phyloP scores from a whole-genome alignment of 2,888 invertebrate species.

The Aquatica leii region DNA sequence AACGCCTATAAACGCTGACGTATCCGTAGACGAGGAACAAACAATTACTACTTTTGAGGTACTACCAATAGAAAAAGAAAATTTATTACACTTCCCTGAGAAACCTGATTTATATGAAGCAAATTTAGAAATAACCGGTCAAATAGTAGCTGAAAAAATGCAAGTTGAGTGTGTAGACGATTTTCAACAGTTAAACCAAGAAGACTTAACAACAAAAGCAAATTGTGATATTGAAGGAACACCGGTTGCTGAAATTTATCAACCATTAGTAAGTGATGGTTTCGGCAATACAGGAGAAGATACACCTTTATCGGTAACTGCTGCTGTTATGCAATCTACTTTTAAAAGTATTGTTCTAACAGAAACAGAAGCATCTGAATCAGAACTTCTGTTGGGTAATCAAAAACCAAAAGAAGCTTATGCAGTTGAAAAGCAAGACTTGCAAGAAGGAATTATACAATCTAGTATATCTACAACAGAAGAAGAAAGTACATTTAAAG shows the following conservation, averaged over 20 bases:
- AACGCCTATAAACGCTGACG: conserved; percentile 49
- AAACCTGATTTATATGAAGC: conserved; percentile 54
- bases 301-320: conserved; percentile 43
- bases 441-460: conserved; percentile 50
- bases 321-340: conserved; percentile 54
- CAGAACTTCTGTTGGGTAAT: conserved; percentile 53
- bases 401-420: conserved; percentile 47
- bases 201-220: conserved; percentile 47
- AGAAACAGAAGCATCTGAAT: conserved; percentile 57
- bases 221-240: conserved; percentile 55
- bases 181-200: conserved; percentile 52
- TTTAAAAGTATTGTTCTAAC: conserved; percentile 60
- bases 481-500: conserved; percentile 48
- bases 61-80: conserved; percentile 62
- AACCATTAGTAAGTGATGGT: conserved; percentile 35
- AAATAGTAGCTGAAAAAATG: conserved; percentile 59
- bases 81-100: conserved; percentile 53
- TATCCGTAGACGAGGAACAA: conserved; percentile 58
- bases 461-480: conserved; percentile 51
- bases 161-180: conserved; percentile 43
- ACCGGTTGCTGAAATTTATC: conserved; percentile 57
- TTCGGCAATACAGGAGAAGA: conserved; percentile 44
- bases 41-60: conserved; percentile 60
- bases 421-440: conserved; percentile 48
- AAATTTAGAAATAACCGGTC: conserved; percentile 54